These are phyloP conservation scores for Alexandromys oeconomus DNA, from an alignment of 2,797 vertebrate species.

Conservation along the genomic window DNA sequence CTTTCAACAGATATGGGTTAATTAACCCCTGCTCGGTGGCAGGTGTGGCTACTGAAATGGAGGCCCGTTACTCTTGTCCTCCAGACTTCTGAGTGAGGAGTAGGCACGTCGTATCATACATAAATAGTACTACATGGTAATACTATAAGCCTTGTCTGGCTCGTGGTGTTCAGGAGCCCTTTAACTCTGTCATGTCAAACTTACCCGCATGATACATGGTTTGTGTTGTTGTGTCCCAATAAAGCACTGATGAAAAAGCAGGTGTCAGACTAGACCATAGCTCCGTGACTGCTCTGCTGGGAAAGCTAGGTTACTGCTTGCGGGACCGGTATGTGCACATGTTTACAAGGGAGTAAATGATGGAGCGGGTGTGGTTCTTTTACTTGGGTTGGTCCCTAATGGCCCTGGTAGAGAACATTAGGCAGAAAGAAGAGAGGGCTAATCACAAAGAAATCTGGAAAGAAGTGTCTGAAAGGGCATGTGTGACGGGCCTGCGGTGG, in stretches of 20 bases:
- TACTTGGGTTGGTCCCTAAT: neutral
- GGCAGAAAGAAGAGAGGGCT: neutral
- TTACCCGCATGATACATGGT: neutral
- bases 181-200: neutral
- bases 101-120: neutral
- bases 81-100: neutral
- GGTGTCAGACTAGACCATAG: neutral
- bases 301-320: neutral
- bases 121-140: neutral
- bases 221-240: neutral
- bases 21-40: neutral
- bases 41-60: neutral
- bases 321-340: neutral
- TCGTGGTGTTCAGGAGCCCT: neutral
- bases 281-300: neutral
- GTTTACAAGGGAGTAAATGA: conserved; percentile 21
- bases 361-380: neutral
- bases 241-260: neutral
- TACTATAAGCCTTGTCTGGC: neutral
- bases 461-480: neutral
- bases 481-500: neutral
- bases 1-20: neutral
- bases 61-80: neutral
- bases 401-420: neutral
- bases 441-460: neutral